Conservation (phyloP, 2,888 invertebrate genomes). For the Dendrolimus pini region DNA sequence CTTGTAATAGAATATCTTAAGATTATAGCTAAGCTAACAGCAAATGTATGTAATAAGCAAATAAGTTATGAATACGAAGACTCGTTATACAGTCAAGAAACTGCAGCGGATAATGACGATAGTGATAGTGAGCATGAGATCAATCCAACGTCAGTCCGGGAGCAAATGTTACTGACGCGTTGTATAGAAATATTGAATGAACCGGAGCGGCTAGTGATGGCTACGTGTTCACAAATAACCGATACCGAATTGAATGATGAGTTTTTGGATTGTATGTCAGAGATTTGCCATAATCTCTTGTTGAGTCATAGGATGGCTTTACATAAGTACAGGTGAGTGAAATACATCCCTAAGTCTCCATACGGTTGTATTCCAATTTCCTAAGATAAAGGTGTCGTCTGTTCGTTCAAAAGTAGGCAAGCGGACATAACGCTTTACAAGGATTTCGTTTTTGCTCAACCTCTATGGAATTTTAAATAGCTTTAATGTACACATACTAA, state of each 20-base stretch:
- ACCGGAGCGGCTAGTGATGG: constrained; percentile 53
- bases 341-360: neutral
- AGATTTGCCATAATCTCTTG: constrained; percentile 89
- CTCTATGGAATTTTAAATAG: too few species aligned
- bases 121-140: constrained; percentile 76
- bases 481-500: too few species aligned
- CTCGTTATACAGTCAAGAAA: constrained; percentile 63
- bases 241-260: constrained; percentile 65
- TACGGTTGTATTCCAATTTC: too few species aligned
- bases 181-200: constrained; percentile 83
- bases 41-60: constrained; percentile 62
- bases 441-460: too few species aligned
- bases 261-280: constrained; percentile 81
- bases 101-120: constrained; percentile 71
- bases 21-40: constrained; percentile 59
- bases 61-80: constrained; percentile 61
- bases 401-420: too few species aligned
- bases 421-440: too few species aligned
- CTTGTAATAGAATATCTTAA: constrained; percentile 56
- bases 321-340: constrained; percentile 86
- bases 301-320: constrained; percentile 88
- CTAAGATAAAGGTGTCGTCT: too few species aligned
- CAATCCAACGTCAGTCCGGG: constrained; percentile 58
- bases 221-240: constrained; percentile 67
- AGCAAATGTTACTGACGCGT: constrained; percentile 65